Evolutionary conservation across 2,113 vertebrate genomes (phyloP).

Genomic region (Chaetura pelagica): DNA sequence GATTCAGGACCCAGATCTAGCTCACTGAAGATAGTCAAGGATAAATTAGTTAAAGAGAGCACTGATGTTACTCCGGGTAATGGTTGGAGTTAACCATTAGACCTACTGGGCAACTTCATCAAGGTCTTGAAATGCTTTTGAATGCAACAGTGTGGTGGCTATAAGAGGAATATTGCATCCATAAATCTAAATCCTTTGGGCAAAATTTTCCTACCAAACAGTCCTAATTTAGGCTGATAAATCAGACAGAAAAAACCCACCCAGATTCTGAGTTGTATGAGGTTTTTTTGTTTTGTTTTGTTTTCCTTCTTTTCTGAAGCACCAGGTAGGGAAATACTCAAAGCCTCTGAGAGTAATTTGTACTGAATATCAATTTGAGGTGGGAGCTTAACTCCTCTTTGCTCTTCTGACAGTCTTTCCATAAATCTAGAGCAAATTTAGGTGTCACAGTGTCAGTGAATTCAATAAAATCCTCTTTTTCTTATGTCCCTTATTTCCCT

Average conservation of each 20-base stretch:
- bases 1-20: not conserved
- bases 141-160: not conserved
- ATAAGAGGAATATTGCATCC: slow-evolving; percentile 5
- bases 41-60: not conserved
- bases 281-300: not conserved
- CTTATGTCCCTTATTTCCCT: not conserved
- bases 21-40: not conserved
- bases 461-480: not conserved
- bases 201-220: slow-evolving; percentile 10
- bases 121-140: not conserved
- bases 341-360: not conserved
- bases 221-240: slow-evolving; percentile 22
- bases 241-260: not conserved
- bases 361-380: not conserved
- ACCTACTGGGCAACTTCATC: not conserved
- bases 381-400: not conserved
- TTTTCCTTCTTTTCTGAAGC: not conserved
- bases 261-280: not conserved
- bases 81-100: not conserved
- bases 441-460: not conserved
- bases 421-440: slow-evolving; percentile 14
- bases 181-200: not conserved
- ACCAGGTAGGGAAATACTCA: not conserved
- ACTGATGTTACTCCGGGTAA: not conserved
- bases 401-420: not conserved